Evolutionary conservation across 2,113 vertebrate species (phyloP), one percentile per base, ranked within the genome.

Genomic region (Indicator indicator): DNA sequence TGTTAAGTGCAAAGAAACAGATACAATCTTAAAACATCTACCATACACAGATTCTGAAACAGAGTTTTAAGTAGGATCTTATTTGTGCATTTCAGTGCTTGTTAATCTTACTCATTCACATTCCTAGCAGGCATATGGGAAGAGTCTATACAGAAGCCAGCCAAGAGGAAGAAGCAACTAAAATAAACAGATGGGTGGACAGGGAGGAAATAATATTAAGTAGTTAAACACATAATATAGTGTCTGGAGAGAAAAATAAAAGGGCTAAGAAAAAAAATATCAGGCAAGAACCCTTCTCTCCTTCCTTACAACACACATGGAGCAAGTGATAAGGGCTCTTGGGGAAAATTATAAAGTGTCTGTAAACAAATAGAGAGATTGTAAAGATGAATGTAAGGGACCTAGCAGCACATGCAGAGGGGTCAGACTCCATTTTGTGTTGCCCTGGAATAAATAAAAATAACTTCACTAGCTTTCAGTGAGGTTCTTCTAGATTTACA

Each of bases 121-220:
- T 96, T 95, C 90, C 54, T 93, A 89, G 81, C 91, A 95, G 91
- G 90, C 95, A 97, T 96, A 95, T 96, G 93, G 94, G 88, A 32
- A 80, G 79, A 97, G 90, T 97, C 95, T 94, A 95, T 96, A 96
- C 86, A 94, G 96, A 95, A 96, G 80, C 93, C 94, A 96, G 78
- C 90, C 94, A 95, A 97, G 94, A 97, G 95, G 94, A 97, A 97
- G 94, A 95, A 96, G 80, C 78, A 96, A 96, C 86, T 95, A 97
- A 97, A 97, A 97, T 96, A 96, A 97, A 97, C 93, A 97, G 95
- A 97, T 97, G 95, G 94, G 87, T 96, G 83, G 85, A 95, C 74
- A 96, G 76, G 94, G 79, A 97, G 89, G 86, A 97, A 95, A 96
- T 95, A 95, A 95, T 95, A 95, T 96, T 94, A 97, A 95, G 86